Conservation (phyloP, 2,888 invertebrate species). For the Temnothorax unifasciatus region DNA sequence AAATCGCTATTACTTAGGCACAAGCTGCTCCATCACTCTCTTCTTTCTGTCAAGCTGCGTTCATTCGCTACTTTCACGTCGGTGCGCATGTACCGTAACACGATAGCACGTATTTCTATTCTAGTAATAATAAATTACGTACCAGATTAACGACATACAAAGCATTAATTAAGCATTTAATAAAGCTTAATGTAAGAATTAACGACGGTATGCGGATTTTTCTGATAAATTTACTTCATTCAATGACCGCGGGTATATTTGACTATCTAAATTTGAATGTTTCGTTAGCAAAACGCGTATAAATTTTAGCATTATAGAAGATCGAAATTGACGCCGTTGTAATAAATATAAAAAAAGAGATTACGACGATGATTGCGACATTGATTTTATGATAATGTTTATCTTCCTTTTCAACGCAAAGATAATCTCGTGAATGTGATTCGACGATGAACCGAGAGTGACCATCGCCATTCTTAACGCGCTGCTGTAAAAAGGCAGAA, state of each 20-base stretch:
- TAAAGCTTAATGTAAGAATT: background rate
- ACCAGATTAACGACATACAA: background rate
- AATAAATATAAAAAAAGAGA: background rate
- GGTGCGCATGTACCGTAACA: background rate
- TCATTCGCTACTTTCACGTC: conserved; percentile 13
- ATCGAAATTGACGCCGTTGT: background rate
- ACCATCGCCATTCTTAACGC: conserved; percentile 33
- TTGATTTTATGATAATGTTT: conserved; percentile 43
- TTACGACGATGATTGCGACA: background rate
- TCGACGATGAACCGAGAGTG: conserved; percentile 40
- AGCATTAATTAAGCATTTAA: background rate
- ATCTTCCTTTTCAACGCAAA: conserved; percentile 17
- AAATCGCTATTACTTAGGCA: conserved; percentile 49
- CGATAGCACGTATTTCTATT: conserved; percentile 4
- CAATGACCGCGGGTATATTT: background rate
- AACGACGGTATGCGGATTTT: background rate
- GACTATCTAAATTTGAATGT: background rate
- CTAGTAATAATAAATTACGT: conserved; percentile 3
- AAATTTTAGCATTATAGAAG: background rate
- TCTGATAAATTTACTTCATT: conserved; percentile 3
- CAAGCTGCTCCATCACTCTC: conserved; percentile 30
- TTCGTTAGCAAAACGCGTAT: background rate
- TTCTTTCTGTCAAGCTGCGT: conserved; percentile 12
- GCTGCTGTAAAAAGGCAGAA: conserved; percentile 73
- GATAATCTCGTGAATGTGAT: conserved; percentile 61